A percentile compares a stretch with the other conserved stretches of the same genome.
Conservation (phyloP, 2,113 vertebrate genomes). For the Epinephelus fuscoguttatus region DNA sequence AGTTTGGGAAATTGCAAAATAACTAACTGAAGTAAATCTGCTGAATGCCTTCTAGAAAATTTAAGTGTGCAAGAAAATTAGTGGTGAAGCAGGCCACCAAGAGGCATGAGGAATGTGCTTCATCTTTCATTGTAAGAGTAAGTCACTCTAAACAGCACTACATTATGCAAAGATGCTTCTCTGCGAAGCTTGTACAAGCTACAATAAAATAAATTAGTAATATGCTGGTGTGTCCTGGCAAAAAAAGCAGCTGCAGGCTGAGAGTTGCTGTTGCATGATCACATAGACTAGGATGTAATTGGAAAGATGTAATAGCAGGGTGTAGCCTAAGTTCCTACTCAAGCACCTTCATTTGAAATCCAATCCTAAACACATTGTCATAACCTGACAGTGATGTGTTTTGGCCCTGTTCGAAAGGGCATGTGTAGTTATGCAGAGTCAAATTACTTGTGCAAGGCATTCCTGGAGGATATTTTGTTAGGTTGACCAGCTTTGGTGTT, state of each 20-base stretch:
- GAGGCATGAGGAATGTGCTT: background rate
- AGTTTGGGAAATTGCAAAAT: background rate
- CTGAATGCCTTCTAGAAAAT: background rate
- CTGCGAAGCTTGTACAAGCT: background rate
- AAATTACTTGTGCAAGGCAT: background rate
- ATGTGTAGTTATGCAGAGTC: background rate
- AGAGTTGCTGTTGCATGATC: background rate
- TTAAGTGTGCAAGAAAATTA: background rate
- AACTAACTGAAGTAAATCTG: background rate
- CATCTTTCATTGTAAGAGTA: background rate
- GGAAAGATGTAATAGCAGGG: background rate
- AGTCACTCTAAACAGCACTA: background rate
- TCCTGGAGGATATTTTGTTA: background rate
- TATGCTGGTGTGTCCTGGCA: background rate
- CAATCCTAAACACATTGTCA: background rate
- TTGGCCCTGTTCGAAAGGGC: background rate
- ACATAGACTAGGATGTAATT: background rate
- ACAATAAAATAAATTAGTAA: background rate
- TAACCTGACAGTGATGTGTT: background rate
- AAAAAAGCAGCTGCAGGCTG: background rate
- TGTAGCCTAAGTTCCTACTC: background rate
- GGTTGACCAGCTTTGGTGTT: background rate
- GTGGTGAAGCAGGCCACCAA: no score
- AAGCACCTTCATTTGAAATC: background rate
- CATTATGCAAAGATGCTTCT: background rate